These are phyloP conservation scores for Falco rusticolus DNA, from an alignment of 2,797 vertebrate species.

Conservation along the genomic window DNA sequence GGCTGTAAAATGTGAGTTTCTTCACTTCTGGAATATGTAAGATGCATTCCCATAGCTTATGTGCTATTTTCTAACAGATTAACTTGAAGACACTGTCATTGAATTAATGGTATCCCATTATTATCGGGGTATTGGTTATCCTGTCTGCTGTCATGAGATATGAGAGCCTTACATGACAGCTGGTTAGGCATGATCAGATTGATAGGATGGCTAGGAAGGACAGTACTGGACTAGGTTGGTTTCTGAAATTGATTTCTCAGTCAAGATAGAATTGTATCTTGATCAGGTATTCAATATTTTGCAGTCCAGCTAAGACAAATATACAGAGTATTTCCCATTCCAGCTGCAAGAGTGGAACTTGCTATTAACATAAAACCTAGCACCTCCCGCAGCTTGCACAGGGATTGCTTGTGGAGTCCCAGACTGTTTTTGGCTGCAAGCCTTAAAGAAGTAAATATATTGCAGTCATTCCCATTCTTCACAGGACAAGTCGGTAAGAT, in stretches of 20 bases:
- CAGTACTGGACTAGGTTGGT: not conserved
- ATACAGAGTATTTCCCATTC: not conserved
- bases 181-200: conserved; percentile 12
- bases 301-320: conserved; percentile 14
- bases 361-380: not conserved
- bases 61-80: not conserved
- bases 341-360: not conserved
- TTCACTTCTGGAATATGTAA: not conserved
- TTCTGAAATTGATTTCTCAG: conserved; percentile 48
- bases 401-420: not conserved
- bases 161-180: conserved; percentile 38
- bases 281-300: conserved; percentile 51
- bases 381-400: not conserved
- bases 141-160: conserved; percentile 42
- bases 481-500: not conserved
- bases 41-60: not conserved
- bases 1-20: not conserved
- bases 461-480: not conserved
- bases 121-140: conserved; percentile 41
- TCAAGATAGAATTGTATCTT: conserved; percentile 43
- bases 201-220: not conserved
- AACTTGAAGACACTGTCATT: conserved; percentile 2
- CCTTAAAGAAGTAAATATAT: not conserved
- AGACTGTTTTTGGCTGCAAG: not conserved
- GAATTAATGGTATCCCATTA: conserved; percentile 25